These are phyloP conservation scores for Amphiprion ocellaris DNA, from an alignment of 2,113 vertebrate species.

Conservation along the genomic window DNA sequence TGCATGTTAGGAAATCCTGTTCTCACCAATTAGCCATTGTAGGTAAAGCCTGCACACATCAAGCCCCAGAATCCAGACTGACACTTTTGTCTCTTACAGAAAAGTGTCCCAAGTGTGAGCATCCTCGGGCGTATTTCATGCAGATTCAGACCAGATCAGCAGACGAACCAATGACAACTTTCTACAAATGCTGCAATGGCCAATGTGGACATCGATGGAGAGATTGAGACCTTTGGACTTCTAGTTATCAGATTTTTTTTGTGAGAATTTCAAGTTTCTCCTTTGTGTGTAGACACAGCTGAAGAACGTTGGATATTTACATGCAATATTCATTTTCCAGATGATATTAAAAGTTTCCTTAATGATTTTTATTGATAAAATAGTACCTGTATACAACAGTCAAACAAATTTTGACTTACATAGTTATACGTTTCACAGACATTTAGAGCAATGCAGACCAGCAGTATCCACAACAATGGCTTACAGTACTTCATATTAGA, in stretches of 20 bases:
- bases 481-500: slow-evolving; percentile 65
- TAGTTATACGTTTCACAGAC: slow-evolving; percentile 74
- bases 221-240: slow-evolving; percentile 81
- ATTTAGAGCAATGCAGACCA: slow-evolving; percentile 74
- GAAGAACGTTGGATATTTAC: neutral
- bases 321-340: slow-evolving; percentile 1
- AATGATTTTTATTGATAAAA: slow-evolving; percentile 84
- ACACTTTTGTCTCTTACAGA: slow-evolving; percentile 80
- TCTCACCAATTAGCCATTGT: too few relatives aligned
- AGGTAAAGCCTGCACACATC: too few relatives aligned
- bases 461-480: slow-evolving; percentile 72
- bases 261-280: neutral
- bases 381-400: slow-evolving; percentile 79
- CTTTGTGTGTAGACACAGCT: neutral
- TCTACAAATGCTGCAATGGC: slow-evolving; percentile 96
- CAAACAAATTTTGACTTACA: slow-evolving; percentile 71
- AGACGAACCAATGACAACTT: slow-evolving; percentile 99
- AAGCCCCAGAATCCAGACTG: neutral
- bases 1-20: too few relatives aligned
- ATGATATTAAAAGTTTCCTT: slow-evolving; percentile 54
- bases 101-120: slow-evolving; percentile 93
- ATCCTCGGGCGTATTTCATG: slow-evolving; percentile 97
- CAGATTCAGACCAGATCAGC: slow-evolving; percentile 98
- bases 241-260: too few relatives aligned
- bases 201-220: slow-evolving; percentile 95